Percentiles rank a stretch among this genome's conserved stretches.
Evolutionary conservation across 1,140 invertebrate species (phyloP).

Genomic region (Atta colombica): DNA sequence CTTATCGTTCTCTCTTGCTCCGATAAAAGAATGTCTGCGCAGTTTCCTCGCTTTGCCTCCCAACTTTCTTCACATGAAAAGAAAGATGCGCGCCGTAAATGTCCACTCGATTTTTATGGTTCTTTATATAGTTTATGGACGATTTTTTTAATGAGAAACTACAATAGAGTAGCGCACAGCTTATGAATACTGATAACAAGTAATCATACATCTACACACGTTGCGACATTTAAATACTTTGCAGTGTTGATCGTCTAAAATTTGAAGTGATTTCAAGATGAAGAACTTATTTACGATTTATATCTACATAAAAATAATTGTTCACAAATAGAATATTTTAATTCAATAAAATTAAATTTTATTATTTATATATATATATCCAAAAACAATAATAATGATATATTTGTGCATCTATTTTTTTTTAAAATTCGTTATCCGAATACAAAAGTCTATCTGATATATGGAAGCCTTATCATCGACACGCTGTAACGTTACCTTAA

Average conservation of each 20-base stretch:
- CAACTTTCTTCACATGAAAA: not conserved
- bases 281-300: not conserved
- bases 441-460: not conserved
- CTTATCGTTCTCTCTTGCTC: conserved; percentile 31
- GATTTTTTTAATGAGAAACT: conserved; percentile 24
- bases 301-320: not conserved
- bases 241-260: not conserved
- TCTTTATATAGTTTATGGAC: conserved; percentile 25
- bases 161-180: not conserved
- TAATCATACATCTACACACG: not conserved
- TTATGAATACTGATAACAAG: conserved; percentile 41
- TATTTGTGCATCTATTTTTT: not conserved
- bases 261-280: not conserved
- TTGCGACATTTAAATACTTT: not conserved
- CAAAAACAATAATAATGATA: not conserved
- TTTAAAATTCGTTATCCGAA: not conserved
- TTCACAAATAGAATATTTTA: not conserved
- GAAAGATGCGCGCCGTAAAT: not conserved
- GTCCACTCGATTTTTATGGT: conserved; percentile 49
- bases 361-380: no score
- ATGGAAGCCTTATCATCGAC: conserved; percentile 39
- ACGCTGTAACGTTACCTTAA: conserved; percentile 41
- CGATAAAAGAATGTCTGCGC: conserved; percentile 19
- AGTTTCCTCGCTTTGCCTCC: not conserved
- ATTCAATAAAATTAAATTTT: not conserved